Conservation (phyloP, 2,888 invertebrate genomes). For the Toxonevra muliebris region DNA sequence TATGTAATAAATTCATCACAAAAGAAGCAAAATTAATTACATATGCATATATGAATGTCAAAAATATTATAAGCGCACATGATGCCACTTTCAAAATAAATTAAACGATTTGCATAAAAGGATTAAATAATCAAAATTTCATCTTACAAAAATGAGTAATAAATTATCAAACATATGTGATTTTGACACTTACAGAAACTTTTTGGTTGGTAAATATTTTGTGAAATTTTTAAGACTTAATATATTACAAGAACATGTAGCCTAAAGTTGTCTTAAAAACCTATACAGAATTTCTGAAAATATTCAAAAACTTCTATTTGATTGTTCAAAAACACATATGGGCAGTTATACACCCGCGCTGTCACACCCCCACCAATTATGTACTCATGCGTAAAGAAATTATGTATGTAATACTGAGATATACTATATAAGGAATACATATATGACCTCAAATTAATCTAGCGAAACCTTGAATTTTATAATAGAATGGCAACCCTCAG, state of each 20-base stretch:
- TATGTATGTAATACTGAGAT: background rate
- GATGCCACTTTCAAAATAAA: background rate
- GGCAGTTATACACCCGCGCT: background rate
- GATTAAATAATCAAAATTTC: conserved; percentile 2
- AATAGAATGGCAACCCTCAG: background rate
- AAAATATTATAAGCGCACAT: background rate
- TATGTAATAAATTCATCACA: too few relatives aligned
- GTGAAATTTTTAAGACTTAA: too few relatives aligned
- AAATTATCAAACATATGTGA: conserved; percentile 4
- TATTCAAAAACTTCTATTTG: too few relatives aligned
- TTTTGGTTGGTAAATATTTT: background rate
- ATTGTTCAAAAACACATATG: too few relatives aligned
- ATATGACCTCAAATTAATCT: conserved; percentile 61
- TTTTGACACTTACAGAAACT: background rate
- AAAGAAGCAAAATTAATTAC: too few relatives aligned
- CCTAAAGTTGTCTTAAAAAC: too few relatives aligned
- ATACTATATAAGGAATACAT: conserved; percentile 47
- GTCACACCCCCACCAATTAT: too few relatives aligned
- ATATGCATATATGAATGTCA: too few relatives aligned
- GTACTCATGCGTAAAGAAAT: too few relatives aligned
- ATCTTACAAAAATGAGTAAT: background rate
- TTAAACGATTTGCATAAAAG: conserved; percentile 5
- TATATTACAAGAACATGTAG: too few relatives aligned
- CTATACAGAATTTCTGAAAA: too few relatives aligned
- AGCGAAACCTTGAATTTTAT: conserved; percentile 54